Evolutionary conservation across 2,113 vertebrate genomes (phyloP).

Genomic region (Neodon shergylaensis): DNA sequence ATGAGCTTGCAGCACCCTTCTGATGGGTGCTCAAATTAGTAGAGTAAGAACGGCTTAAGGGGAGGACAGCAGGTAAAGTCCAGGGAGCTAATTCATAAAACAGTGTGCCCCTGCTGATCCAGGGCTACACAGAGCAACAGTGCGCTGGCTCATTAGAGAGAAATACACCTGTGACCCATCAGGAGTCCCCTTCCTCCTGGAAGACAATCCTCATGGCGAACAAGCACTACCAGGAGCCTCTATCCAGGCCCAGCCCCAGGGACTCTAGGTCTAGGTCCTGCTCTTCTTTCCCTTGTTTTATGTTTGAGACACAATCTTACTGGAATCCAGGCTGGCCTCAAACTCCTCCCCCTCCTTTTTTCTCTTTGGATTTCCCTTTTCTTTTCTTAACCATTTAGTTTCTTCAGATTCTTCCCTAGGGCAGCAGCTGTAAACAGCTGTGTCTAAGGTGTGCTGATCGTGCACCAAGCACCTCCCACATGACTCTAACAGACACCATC

Average conservation of each 20-base stretch:
- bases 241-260: rapidly evolving
- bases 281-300: background rate
- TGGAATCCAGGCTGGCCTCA: background rate
- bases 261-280: background rate
- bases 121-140: rapidly evolving
- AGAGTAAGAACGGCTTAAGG: rapidly evolving
- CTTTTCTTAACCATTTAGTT: background rate
- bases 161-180: background rate
- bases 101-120: background rate
- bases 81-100: background rate
- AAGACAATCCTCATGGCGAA: background rate
- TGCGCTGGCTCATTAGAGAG: background rate
- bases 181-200: rapidly evolving
- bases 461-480: rapidly evolving
- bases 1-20: rapidly evolving
- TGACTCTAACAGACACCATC: background rate
- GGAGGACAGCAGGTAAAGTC: background rate
- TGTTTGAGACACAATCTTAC: background rate
- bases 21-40: rapidly evolving
- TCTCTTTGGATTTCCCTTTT: background rate
- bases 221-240: too few species aligned
- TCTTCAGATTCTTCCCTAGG: background rate
- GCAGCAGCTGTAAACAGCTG: too few species aligned
- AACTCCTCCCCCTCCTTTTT: background rate
- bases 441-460: background rate